phyloP scores from a whole-genome alignment of 2,113 vertebrate genomes.

The Herpailurus yagouaroundi region DNA sequence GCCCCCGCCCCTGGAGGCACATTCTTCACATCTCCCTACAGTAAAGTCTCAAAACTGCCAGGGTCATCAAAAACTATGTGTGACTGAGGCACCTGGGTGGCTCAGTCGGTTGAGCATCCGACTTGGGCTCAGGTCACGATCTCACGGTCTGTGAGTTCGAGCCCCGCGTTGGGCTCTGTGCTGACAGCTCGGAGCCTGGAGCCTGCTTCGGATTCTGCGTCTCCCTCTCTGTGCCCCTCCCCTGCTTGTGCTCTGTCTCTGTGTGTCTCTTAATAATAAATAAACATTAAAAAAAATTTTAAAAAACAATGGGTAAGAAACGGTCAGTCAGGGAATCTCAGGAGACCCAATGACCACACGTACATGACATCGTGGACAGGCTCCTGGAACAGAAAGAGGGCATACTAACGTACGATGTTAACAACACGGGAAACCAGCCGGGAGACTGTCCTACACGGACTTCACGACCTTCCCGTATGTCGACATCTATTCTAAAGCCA shows the following conservation, averaged over 20 bases:
- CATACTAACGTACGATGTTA: accelerated
- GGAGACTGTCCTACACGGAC: accelerated
- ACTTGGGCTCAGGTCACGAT: too few species aligned
- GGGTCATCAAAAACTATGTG: background rate
- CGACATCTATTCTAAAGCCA: background rate
- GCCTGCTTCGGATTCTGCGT: too few species aligned
- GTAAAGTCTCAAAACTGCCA: background rate
- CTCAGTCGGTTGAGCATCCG: too few species aligned
- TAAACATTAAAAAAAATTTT: too few species aligned
- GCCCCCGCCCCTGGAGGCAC: too few species aligned
- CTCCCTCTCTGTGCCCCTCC: too few species aligned
- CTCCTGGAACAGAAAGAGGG: background rate
- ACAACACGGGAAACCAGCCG: background rate
- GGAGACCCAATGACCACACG: background rate
- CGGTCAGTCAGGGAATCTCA: accelerated
- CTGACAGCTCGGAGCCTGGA: too few species aligned
- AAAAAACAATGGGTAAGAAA: background rate
- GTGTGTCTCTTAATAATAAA: too few species aligned
- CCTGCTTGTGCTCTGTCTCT: too few species aligned
- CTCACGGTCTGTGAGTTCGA: too few species aligned
- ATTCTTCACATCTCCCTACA: background rate
- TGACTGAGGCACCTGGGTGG: too few species aligned
- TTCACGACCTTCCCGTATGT: background rate
- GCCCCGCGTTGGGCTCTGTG: too few species aligned
- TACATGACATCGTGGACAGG: accelerated